A percentile compares a stretch with the other conserved stretches of the same genome.
phyloP scores from a whole-genome alignment of 2,888 invertebrate genomes.

The Clostera curtula region DNA sequence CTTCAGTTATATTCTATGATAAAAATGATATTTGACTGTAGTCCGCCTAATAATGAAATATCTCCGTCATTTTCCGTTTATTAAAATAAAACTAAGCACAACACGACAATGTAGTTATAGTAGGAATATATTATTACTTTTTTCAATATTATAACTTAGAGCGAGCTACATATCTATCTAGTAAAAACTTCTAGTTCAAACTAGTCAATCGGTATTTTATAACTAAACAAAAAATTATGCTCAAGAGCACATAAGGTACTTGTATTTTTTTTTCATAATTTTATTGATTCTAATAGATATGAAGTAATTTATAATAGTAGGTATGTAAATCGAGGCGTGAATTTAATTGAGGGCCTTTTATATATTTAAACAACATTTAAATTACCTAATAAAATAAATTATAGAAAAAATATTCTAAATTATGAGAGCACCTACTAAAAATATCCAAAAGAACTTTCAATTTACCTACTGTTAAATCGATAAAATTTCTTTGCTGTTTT shows the following conservation, averaged over 20 bases:
- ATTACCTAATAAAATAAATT: too few relatives aligned
- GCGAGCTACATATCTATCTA: slow-evolving; percentile 24
- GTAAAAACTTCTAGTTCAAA: slow-evolving; percentile 22
- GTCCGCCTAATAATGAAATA: not conserved
- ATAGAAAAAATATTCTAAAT: too few relatives aligned
- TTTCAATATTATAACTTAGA: too few relatives aligned
- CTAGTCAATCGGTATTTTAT: slow-evolving; percentile 26
- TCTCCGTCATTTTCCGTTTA: not conserved
- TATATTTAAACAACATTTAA: too few relatives aligned
- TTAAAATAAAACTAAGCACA: slow-evolving; percentile 4
- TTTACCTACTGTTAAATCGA: too few relatives aligned
- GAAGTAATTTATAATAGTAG: slow-evolving; percentile 2
- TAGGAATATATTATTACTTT: not conserved
- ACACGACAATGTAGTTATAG: slow-evolving; percentile 2
- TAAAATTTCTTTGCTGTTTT: too few relatives aligned
- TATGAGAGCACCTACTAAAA: too few relatives aligned
- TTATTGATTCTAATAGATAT: not conserved
- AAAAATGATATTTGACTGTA: too few relatives aligned
- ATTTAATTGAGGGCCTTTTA: too few relatives aligned
- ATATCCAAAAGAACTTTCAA: too few relatives aligned
- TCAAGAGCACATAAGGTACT: slow-evolving; percentile 21
- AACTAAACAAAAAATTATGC: slow-evolving; percentile 16
- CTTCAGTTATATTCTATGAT: too few relatives aligned
- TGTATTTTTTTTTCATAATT: not conserved
- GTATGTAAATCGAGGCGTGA: not conserved